phyloP scores from a whole-genome alignment of 2,888 invertebrate genomes.

The Calliphora vomitoria region DNA sequence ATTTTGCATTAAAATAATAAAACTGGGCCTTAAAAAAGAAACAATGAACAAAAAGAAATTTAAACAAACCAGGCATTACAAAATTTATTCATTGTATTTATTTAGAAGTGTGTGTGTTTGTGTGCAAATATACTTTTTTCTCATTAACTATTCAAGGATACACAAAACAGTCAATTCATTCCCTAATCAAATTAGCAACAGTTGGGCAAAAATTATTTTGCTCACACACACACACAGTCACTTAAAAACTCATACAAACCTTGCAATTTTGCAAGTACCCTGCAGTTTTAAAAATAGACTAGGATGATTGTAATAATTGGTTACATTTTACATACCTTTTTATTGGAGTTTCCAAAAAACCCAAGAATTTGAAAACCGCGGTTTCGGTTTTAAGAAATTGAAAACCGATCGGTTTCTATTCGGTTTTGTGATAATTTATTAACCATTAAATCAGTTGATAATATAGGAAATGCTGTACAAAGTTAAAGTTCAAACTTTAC shows the following conservation, averaged over 20 bases:
- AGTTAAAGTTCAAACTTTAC: no score
- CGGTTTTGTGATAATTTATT: no score
- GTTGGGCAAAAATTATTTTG: conserved; percentile 74
- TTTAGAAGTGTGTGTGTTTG: background rate
- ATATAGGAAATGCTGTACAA: no score
- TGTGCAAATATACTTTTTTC: conserved; percentile 37
- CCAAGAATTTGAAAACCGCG: no score
- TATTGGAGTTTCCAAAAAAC: no score
- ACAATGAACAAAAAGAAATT: conserved; percentile 3
- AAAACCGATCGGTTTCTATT: no score
- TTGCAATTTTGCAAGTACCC: no score
- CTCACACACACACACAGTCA: conserved; percentile 4
- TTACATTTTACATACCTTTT: no score
- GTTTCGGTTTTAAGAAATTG: no score
- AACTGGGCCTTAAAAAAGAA: background rate
- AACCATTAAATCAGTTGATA: no score
- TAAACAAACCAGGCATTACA: conserved; percentile 1
- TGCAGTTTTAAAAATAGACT: no score
- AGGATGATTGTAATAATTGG: no score
- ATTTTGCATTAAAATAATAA: conserved; percentile 58
- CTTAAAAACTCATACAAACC: background rate
- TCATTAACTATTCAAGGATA: conserved; percentile 7
- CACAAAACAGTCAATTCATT: conserved; percentile 49
- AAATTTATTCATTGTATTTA: conserved; percentile 49
- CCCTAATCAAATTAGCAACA: conserved; percentile 83